These are phyloP conservation scores for Palythoa grandis DNA, from an alignment of 92 coral and sea anemone species.

Conservation along the genomic window DNA sequence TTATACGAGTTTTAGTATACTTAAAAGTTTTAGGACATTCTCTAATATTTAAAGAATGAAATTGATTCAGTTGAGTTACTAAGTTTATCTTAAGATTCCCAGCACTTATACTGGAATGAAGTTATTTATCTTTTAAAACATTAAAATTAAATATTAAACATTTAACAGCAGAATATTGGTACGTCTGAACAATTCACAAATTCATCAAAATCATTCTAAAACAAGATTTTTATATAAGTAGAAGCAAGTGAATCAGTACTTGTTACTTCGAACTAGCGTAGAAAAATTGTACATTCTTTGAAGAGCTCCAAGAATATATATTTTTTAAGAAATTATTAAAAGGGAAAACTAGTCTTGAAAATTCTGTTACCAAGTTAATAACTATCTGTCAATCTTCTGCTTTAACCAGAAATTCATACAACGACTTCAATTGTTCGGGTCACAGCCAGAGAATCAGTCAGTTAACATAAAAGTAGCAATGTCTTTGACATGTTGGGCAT, in stretches of 20 bases:
- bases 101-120: neutral
- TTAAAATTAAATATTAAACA: neutral
- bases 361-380: neutral
- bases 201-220: neutral
- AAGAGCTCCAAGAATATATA: neutral
- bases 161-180: neutral
- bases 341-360: neutral
- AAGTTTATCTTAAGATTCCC: too few species aligned
- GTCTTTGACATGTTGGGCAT: neutral
- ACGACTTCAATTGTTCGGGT: neutral
- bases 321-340: neutral
- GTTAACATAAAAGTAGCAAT: neutral
- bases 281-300: neutral
- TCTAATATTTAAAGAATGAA: too few species aligned
- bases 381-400: constrained; percentile 6
- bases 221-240: too few species aligned
- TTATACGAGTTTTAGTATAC: too few species aligned
- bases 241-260: too few species aligned
- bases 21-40: too few species aligned
- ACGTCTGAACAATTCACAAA: neutral
- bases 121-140: neutral
- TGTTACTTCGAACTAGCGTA: neutral
- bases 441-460: neutral
- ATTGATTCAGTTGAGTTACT: too few species aligned
- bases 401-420: neutral